A percentile compares a stretch with the other conserved stretches of the same genome.
Conservation (phyloP, 1,140 invertebrate genomes). For the Sarcophaga bullata region DNA sequence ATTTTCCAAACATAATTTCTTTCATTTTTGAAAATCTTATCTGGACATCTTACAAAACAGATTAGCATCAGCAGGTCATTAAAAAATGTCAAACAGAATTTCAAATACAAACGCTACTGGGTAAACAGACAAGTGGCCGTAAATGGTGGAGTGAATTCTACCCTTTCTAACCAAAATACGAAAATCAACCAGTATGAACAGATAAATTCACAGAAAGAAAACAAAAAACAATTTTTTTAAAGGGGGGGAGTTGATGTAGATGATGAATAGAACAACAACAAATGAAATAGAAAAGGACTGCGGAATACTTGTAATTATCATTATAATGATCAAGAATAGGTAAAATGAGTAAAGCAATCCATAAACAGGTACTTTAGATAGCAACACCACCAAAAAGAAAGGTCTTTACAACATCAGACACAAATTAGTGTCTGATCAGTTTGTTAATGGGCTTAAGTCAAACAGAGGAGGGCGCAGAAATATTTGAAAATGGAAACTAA, state of each 20-base stretch:
- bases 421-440: conserved; percentile 7
- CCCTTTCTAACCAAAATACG: no score
- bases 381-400: not conserved
- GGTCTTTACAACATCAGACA: not conserved
- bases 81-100: conserved; percentile 16
- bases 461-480: no score
- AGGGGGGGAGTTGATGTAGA: no score
- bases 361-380: conserved; percentile 11
- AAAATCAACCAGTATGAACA: no score
- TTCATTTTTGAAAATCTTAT: not conserved
- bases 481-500: not conserved
- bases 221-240: no score
- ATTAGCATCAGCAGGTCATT: conserved; percentile 15
- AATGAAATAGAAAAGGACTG: no score
- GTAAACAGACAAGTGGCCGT: not conserved
- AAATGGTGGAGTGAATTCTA: no score
- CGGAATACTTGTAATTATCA: not conserved
- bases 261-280: no score
- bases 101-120: conserved; percentile 2
- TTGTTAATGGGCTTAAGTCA: not conserved
- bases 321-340: not conserved
- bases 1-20: not conserved
- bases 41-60: not conserved
- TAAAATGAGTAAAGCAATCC: not conserved
- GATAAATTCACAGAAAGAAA: no score